Evolutionary conservation across 2,888 invertebrate species (phyloP), one percentile per base, ranked within the genome.

Genomic region (Campoletis raptor): DNA sequence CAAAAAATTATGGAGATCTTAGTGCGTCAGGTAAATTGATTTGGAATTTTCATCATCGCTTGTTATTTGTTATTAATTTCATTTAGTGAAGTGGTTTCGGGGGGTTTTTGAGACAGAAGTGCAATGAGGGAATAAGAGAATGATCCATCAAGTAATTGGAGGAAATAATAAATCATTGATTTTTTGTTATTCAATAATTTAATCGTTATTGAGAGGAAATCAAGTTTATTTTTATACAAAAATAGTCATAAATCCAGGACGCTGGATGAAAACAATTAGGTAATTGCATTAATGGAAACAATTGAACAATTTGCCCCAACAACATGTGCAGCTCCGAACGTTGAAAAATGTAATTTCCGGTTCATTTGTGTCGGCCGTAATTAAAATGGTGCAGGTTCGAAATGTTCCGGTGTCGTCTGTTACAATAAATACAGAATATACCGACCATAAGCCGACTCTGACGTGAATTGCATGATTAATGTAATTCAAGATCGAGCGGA

Each of bases 1-100:
- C 18, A 36, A 40, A 40, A 30, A n/a, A 48, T 81, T 79, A 84
- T 87, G 87, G 79, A 87, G 66, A 54, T 52, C 42, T 76, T 76
- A 84, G 87, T 86, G 87, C 84, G 79, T 76, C 87, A 87, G 87
- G 86, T 87, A 87, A 85, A 70, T 81, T 36, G 9, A n/a, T 18
- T 45, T 36, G 7, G 21, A 30, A 37, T 36, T 83, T 67, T 54
- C 74, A 78, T 37, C 36, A 45, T 42, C 18, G 30, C 21, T 76
- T 54, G 36, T 18, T 24, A 30, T 30, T 24, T 2, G 9, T 45
- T 48, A 24, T 15, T 48, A 30, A 5, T 12, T 24, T 7, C 10
- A 37, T 66, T 40, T 37, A 30, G 57, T 61, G 30, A 61, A 61
- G 30, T 61, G 57, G 57, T 61, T 24, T 12, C n/a, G n/a, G 30